These are phyloP conservation scores for Drosophila colorata DNA, from an alignment of 2,888 invertebrate species.

Conservation along the genomic window DNA sequence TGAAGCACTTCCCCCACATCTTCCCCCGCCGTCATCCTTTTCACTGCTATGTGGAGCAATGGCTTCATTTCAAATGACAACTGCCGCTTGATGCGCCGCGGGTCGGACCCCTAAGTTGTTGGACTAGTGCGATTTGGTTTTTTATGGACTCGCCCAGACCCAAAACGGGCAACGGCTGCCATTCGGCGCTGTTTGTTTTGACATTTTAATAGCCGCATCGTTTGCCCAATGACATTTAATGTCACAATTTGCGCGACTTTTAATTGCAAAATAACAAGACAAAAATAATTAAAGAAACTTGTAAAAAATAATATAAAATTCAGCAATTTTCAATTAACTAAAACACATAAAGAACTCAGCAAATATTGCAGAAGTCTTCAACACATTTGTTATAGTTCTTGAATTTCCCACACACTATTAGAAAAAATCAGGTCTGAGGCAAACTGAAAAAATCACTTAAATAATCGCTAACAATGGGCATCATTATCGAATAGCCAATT, in stretches of 20 bases:
- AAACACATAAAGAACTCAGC: not conserved
- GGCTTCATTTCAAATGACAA: conserved; percentile 77
- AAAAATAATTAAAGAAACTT: not conserved
- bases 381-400: not conserved
- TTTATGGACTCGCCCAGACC: conserved; percentile 56
- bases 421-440: too few species aligned
- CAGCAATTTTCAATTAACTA: too few species aligned
- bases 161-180: conserved; percentile 62
- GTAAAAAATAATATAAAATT: not conserved
- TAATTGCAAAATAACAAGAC: conserved; percentile 42
- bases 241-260: conserved; percentile 69
- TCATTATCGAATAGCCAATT: conserved; percentile 49
- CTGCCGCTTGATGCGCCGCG: conserved; percentile 69
- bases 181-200: conserved; percentile 62
- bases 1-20: conserved; percentile 1
- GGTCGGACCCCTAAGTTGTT: conserved; percentile 55
- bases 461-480: conserved; percentile 48
- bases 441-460: conserved; percentile 21
- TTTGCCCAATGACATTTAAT: conserved; percentile 66
- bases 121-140: conserved; percentile 27
- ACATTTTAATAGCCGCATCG: conserved; percentile 73
- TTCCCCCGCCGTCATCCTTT: not conserved
- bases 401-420: too few species aligned
- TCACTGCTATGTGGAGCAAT: conserved; percentile 67
- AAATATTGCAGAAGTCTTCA: not conserved